These are phyloP conservation scores for Apteryx mantelli DNA, from an alignment of 2,113 vertebrate genomes.

Conservation along the genomic window DNA sequence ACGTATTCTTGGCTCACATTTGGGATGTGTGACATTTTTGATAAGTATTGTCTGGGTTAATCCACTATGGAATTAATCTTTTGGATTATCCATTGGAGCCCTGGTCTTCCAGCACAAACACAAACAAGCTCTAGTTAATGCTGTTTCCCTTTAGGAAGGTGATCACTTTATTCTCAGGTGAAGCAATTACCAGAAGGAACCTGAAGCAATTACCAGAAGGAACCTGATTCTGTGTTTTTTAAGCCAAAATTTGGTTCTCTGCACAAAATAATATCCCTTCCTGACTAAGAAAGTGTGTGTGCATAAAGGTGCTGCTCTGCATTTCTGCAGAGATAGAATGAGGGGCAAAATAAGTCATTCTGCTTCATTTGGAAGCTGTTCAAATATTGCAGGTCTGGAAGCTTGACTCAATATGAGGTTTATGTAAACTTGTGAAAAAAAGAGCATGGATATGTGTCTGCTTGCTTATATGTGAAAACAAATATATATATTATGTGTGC, in stretches of 20 bases:
- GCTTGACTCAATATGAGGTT: background rate
- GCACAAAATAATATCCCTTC: background rate
- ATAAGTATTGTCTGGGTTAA: conserved; percentile 30
- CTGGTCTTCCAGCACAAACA: background rate
- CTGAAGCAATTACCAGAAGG: background rate
- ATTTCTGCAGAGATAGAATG: background rate
- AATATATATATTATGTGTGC: background rate
- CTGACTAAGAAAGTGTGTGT: background rate
- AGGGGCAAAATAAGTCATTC: background rate
- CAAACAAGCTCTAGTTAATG: background rate
- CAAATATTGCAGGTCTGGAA: background rate
- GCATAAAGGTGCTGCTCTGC: background rate
- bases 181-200: background rate
- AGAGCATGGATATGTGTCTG: background rate
- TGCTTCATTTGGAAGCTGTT: background rate
- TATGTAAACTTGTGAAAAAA: background rate
- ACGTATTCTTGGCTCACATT: background rate
- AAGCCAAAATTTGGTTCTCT: background rate
- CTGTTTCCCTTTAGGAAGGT: background rate
- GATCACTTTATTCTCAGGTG: background rate
- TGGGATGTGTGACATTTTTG: conserved; percentile 27
- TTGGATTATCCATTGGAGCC: conserved; percentile 4
- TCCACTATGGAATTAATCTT: conserved; percentile 33
- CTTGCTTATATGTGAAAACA: background rate
- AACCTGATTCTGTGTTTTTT: background rate